These are phyloP conservation scores for Agrochola lychnidis DNA, from an alignment of 2,888 invertebrate genomes.

Conservation along the genomic window DNA sequence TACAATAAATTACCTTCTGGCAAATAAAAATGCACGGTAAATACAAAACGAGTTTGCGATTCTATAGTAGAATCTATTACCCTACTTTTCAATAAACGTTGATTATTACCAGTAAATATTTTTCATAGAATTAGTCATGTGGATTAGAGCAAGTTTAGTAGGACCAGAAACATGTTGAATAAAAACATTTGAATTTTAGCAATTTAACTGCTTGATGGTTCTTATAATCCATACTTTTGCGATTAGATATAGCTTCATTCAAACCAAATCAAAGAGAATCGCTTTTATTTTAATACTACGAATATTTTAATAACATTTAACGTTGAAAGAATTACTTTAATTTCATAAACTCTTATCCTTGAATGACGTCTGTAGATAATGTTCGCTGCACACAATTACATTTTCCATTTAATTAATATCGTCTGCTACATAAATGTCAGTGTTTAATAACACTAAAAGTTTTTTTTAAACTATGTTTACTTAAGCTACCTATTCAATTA, in stretches of 20 bases:
- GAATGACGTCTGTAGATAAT: conserved; percentile 41
- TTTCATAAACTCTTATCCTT: conserved; percentile 12
- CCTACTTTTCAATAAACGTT: no score
- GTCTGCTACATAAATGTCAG: conserved; percentile 24
- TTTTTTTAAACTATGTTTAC: conserved; percentile 43
- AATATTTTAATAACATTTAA: no score
- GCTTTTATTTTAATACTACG: no score
- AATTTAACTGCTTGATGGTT: background rate
- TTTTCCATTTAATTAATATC: conserved; percentile 49
- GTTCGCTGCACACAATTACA: conserved; percentile 47
- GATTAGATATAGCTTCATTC: background rate
- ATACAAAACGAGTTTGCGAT: background rate
- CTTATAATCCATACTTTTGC: background rate
- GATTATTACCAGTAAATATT: no score
- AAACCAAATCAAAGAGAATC: background rate
- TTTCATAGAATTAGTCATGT: background rate
- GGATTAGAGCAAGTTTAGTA: background rate
- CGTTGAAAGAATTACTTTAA: background rate
- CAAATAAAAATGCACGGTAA: background rate
- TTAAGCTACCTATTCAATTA: conserved; percentile 44
- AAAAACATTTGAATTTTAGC: background rate
- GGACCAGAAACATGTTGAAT: background rate
- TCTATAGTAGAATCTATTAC: background rate
- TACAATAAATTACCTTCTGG: background rate
- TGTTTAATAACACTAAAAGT: conserved; percentile 35